A percentile compares a stretch with the other conserved stretches of the same genome.
phyloP scores from a whole-genome alignment of 2,113 vertebrate species.

The Chionomys nivalis region DNA sequence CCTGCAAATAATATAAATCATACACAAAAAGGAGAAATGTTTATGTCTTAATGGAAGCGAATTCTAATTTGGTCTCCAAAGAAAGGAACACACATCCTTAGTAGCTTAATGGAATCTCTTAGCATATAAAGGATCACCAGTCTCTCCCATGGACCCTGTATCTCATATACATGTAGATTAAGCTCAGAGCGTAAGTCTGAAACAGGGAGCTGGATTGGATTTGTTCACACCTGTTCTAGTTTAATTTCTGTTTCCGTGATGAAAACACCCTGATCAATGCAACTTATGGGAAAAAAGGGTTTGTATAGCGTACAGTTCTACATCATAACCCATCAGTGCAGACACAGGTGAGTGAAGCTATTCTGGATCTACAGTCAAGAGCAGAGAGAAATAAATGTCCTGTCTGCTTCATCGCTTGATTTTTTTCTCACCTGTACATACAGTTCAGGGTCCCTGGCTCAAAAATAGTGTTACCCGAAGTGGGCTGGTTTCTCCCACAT shows the following conservation, averaged over 20 bases:
- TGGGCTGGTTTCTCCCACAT: background rate
- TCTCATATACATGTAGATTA: background rate
- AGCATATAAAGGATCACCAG: background rate
- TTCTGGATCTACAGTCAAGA: background rate
- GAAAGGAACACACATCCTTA: slow-evolving; percentile 5
- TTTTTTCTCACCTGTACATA: too few species aligned
- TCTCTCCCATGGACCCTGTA: background rate
- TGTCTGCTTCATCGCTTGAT: background rate
- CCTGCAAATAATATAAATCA: slow-evolving; percentile 37
- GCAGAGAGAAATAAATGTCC: background rate
- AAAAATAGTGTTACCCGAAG: too few species aligned
- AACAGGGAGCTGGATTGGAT: background rate
- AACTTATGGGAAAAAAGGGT: background rate
- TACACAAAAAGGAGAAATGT: slow-evolving; percentile 21
- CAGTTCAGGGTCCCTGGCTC: background rate
- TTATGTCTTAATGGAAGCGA: slow-evolving; percentile 17
- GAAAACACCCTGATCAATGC: background rate
- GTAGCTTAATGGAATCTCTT: background rate
- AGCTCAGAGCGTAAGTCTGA: background rate
- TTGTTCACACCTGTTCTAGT: background rate
- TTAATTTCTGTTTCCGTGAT: background rate
- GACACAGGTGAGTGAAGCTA: background rate
- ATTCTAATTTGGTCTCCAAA: slow-evolving; percentile 50
- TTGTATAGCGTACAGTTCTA: background rate
- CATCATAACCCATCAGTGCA: background rate